phyloP scores from a whole-genome alignment of 2,888 invertebrate genomes.

The Gnatocerus cornutus region DNA sequence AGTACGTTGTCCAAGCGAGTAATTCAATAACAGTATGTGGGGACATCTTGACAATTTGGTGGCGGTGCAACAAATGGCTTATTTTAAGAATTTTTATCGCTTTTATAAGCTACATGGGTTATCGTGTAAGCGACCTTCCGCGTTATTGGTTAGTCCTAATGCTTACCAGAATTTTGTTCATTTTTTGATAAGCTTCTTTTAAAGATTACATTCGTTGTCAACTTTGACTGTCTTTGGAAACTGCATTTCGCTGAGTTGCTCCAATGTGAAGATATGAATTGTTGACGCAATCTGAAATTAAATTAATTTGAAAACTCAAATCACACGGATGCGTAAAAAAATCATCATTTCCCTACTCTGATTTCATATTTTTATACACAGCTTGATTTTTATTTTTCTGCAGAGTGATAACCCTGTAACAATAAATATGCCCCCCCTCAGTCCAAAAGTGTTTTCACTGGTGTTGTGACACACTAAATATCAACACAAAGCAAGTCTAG shows the following conservation, averaged over 20 bases:
- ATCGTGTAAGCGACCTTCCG: conserved; percentile 49
- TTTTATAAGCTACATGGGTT: conserved; percentile 46
- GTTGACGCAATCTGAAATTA: conserved; percentile 14
- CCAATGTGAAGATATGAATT: conserved; percentile 28
- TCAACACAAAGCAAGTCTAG: not conserved
- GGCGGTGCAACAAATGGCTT: conserved; percentile 34
- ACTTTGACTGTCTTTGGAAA: conserved; percentile 35
- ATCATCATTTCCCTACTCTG: too few species aligned
- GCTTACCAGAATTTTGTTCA: conserved; percentile 53
- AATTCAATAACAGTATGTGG: conserved; percentile 39
- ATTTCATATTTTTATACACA: too few species aligned
- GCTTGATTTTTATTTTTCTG: not conserved
- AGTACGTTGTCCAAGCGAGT: conserved; percentile 22
- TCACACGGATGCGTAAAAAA: conserved; percentile 1
- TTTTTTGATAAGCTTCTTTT: conserved; percentile 51
- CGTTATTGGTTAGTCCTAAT: conserved; percentile 44
- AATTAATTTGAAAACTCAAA: not conserved
- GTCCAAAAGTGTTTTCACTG: not conserved
- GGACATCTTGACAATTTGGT: conserved; percentile 23
- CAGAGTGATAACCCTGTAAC: not conserved
- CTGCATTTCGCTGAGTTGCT: conserved; percentile 5
- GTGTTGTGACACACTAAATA: not conserved
- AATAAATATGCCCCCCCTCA: not conserved
- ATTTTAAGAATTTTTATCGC: conserved; percentile 23
- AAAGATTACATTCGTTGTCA: conserved; percentile 15